Conservation (phyloP, 2,113 vertebrate species). For the Labrus mixtus region DNA sequence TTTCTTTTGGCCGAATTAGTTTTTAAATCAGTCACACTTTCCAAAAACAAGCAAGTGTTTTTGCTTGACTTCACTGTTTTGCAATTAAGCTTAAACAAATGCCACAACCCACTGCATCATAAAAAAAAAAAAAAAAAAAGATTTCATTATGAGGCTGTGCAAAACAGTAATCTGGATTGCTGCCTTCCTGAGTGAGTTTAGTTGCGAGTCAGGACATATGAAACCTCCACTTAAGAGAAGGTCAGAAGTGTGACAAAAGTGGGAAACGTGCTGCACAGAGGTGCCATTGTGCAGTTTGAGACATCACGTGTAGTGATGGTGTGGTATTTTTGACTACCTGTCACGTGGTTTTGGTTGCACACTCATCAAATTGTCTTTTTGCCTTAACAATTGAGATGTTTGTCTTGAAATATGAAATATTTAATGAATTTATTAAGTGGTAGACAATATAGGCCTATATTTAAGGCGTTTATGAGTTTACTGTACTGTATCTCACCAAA, state of each 20-base stretch:
- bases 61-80: not conserved
- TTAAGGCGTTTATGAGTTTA: not conserved
- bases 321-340: not conserved
- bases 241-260: conserved; percentile 22
- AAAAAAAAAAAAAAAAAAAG: conserved; percentile 9
- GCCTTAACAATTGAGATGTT: not conserved
- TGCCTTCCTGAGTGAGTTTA: conserved; percentile 10
- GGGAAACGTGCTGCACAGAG: conserved; percentile 11
- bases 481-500: not conserved
- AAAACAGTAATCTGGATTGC: conserved; percentile 13
- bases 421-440: not conserved
- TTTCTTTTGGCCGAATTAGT: not conserved
- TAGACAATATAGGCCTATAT: not conserved
- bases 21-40: not conserved
- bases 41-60: conserved; percentile 11
- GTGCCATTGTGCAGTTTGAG: conserved; percentile 10
- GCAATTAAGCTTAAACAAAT: conserved; percentile 17
- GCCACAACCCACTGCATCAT: conserved; percentile 5
- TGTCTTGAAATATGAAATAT: conserved; percentile 16
- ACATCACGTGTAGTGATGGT: not conserved
- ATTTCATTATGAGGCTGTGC: not conserved
- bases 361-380: conserved; percentile 19
- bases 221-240: conserved; percentile 1
- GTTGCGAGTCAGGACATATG: not conserved
- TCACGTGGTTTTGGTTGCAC: conserved; percentile 29